Conservation (phyloP, 2,797 vertebrate genomes). For the Aselliscus stoliczkanus region DNA sequence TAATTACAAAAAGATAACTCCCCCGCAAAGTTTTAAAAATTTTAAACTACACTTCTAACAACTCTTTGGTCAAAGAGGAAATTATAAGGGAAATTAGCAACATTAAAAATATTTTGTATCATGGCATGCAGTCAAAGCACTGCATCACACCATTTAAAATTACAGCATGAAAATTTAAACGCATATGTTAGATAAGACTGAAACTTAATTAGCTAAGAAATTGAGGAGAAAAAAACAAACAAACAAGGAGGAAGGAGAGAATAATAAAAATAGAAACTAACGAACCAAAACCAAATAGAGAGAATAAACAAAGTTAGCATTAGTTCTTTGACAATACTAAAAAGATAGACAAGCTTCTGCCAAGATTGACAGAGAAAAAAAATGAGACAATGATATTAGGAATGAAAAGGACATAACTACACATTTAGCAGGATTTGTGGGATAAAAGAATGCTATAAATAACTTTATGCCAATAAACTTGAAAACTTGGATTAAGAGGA, state of each 20-base stretch:
- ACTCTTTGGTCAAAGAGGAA: background rate
- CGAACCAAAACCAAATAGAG: background rate
- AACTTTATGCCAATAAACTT: slow-evolving; percentile 46
- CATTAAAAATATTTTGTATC: background rate
- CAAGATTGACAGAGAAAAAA: background rate
- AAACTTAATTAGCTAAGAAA: background rate
- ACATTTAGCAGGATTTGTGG: background rate
- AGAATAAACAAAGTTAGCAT: background rate
- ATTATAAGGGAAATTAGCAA: background rate
- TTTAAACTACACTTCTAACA: background rate
- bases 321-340: background rate
- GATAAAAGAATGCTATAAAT: slow-evolving; percentile 38
- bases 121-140: background rate
- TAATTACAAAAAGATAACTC: background rate
- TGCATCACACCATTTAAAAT: background rate
- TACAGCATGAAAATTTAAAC: background rate
- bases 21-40: background rate
- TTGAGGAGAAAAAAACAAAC: no score
- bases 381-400: background rate
- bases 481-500: slow-evolving; percentile 34
- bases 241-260: background rate
- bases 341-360: background rate
- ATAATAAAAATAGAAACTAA: background rate
- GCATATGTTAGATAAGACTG: background rate
- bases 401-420: background rate